Evolutionary conservation across 2,888 invertebrate genomes (phyloP).

Genomic region (Phyllotreta striolata): DNA sequence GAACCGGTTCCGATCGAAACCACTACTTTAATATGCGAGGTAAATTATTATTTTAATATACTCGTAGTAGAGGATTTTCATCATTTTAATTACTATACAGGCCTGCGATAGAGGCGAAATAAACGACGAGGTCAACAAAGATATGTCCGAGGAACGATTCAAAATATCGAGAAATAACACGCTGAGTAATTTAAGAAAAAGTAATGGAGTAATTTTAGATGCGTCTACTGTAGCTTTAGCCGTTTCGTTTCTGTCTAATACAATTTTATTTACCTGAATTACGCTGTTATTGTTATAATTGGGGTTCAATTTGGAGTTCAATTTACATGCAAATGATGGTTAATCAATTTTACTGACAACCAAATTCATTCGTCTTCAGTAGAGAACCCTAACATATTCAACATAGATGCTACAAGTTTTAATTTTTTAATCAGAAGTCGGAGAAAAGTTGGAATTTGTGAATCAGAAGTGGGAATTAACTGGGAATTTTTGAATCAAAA

Average conservation of each 20-base stretch:
- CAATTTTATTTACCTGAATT: slow-evolving; percentile 7
- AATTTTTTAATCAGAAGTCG: too few relatives aligned
- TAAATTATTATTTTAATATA: background rate
- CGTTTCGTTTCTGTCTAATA: background rate
- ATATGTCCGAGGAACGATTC: slow-evolving; percentile 31
- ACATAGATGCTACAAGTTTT: too few relatives aligned
- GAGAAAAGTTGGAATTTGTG: too few relatives aligned
- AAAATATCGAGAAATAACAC: slow-evolving; percentile 1
- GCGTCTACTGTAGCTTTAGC: slow-evolving; percentile 3
- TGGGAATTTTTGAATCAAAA: too few relatives aligned
- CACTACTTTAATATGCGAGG: slow-evolving; percentile 2
- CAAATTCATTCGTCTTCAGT: too few relatives aligned
- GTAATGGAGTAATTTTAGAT: background rate
- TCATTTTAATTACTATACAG: background rate
- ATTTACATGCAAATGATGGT: background rate
- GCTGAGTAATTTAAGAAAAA: slow-evolving; percentile 25
- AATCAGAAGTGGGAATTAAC: too few relatives aligned
- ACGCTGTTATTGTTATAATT: background rate
- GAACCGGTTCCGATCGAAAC: slow-evolving; percentile 3
- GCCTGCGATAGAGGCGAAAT: slow-evolving; percentile 34
- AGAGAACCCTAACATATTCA: too few relatives aligned
- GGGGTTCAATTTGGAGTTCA: background rate
- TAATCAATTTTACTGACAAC: background rate
- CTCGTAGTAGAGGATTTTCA: too few relatives aligned
- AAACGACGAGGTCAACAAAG: slow-evolving; percentile 33